Evolutionary conservation across 1,140 invertebrate genomes (phyloP), one percentile per base, ranked within the genome.

Genomic region (Teleopsis dalmanni): DNA sequence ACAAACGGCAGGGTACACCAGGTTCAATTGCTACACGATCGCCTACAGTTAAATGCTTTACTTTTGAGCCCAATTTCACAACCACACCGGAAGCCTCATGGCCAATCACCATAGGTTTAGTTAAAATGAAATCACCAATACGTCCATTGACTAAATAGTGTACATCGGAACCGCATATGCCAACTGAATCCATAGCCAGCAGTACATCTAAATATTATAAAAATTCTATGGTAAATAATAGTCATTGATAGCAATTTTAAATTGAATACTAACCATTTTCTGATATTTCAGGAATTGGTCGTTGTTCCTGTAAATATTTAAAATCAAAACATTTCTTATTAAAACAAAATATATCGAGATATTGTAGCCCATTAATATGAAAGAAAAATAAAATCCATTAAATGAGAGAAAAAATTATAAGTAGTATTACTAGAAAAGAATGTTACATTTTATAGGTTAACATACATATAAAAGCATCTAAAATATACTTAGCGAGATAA

Each of bases 131-230:
- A 57, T 84, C 77, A 0, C 86, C 91, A 64, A 94, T 94, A 18
- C 78, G 62, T 13, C 94, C 94, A 53, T 83, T 63, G 5, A 82
- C 79, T 69, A 91, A 82, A 73, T 95, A 97, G 68, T 95, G 90
- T 5, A 97, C 88, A 73, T 97, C 93, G 1, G 92, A 96, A 0
- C 94, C 95, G 71, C 95, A 98, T 55, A 98, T 97, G 33, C 94
- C 94, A 38, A 97, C 91, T 54, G 83, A 83, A 53, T 84, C 81
- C 83, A 97, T 95, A 51, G 81, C 76, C 7, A 97, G 57, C 8
- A 95, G 78, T 2, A 95, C 92, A 78, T 96, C 90, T 52, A 14
- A 23, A 45, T 9, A 4, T 2, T 16, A 50, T 11, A 16, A 31
- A 31, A n/a, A n/a, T 9, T n/a, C n/a, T n/a, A n/a, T n/a, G n/a